phyloP scores from a whole-genome alignment of 2,797 vertebrate species.

The Morelia viridis region DNA sequence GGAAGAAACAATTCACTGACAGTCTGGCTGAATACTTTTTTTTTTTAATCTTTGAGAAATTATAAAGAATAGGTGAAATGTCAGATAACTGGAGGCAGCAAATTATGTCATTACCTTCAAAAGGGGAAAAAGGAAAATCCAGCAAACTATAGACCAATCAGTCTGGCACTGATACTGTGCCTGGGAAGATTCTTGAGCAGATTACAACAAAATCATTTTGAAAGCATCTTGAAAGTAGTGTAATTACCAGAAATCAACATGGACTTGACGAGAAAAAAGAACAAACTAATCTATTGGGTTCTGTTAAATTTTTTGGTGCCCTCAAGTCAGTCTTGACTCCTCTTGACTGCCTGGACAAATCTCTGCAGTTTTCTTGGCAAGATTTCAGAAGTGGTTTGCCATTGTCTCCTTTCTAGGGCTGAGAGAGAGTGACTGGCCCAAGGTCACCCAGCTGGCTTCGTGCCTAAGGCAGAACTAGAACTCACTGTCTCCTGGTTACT shows the following conservation, averaged over 20 bases:
- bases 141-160: neutral
- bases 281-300: neutral
- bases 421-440: neutral
- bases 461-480: neutral
- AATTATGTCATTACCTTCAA: neutral
- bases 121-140: neutral
- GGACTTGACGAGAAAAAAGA: neutral
- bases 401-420: neutral
- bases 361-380: neutral
- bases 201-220: neutral
- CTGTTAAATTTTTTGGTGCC: neutral
- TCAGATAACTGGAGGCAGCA: neutral
- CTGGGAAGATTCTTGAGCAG: neutral
- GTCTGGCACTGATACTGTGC: neutral
- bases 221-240: neutral
- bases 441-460: neutral
- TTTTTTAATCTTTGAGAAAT: neutral
- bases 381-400: neutral
- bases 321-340: neutral
- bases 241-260: neutral
- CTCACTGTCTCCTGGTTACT: neutral
- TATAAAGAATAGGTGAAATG: neutral
- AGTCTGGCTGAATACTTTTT: neutral
- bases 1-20: neutral
- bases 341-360: neutral